Conservation (phyloP, 2,113 vertebrate genomes). For the Macrotus californicus region DNA sequence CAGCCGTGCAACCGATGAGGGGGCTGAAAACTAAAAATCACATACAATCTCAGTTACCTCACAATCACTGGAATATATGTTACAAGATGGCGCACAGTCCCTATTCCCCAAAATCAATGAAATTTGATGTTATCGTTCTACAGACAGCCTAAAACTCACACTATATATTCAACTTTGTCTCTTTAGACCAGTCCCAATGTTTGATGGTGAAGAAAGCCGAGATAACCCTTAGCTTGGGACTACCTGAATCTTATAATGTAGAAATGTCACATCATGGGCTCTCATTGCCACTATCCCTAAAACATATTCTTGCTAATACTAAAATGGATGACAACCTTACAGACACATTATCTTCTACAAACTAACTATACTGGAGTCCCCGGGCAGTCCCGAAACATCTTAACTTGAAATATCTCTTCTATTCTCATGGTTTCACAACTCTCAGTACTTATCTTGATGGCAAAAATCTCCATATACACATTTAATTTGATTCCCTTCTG, state of each 20-base stretch:
- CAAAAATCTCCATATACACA: neutral
- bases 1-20: neutral
- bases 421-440: neutral
- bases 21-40: slow-evolving; percentile 16
- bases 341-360: neutral
- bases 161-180: neutral
- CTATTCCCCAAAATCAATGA: neutral
- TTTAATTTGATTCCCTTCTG: neutral
- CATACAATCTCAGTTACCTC: neutral
- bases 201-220: neutral
- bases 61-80: neutral
- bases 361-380: neutral
- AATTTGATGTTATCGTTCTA: neutral
- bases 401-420: neutral
- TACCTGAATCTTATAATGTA: neutral
- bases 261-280: neutral
- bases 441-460: neutral
- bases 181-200: neutral
- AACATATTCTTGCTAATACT: neutral
- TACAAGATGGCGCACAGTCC: neutral
- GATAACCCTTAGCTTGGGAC: neutral
- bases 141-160: neutral
- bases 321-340: neutral
- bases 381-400: neutral
- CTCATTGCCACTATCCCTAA: neutral